These are phyloP conservation scores for Cryptotis parvus DNA, from an alignment of 2,113 vertebrate species.

Conservation along the genomic window DNA sequence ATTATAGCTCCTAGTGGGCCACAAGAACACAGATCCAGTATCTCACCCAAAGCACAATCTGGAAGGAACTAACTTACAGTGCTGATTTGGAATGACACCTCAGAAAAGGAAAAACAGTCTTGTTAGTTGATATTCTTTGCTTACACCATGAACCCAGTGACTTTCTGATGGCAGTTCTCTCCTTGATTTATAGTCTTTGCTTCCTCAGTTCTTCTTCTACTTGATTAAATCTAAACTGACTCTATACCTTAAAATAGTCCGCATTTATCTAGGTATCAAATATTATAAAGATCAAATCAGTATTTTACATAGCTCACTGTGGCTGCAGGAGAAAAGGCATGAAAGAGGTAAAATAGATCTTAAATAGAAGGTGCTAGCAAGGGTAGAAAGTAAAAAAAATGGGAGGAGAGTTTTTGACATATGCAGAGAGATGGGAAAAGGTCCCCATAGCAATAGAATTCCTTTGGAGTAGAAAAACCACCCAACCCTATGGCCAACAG, in stretches of 20 bases:
- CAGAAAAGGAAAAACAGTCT: background rate
- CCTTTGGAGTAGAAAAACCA: too few species aligned
- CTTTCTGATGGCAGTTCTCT: background rate
- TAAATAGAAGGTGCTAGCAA: background rate
- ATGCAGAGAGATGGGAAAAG: too few species aligned
- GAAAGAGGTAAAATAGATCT: background rate
- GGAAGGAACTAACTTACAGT: background rate
- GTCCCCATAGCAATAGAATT: too few species aligned
- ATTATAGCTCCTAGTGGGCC: background rate
- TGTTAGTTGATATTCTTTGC: background rate
- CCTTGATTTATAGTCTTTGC: background rate
- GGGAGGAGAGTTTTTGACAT: fast-evolving
- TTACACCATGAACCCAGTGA: background rate
- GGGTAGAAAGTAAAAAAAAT: too few species aligned
- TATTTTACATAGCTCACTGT: background rate
- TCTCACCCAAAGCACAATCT: background rate
- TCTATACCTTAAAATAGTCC: conserved; percentile 1
- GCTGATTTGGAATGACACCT: background rate
- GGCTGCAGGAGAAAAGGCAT: background rate
- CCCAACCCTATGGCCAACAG: too few species aligned
- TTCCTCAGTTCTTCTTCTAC: background rate
- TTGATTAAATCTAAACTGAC: background rate
- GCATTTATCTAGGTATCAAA: background rate
- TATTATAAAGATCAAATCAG: background rate
- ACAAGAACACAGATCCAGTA: background rate